These are phyloP conservation scores for Melanogrammus aeglefinus DNA, from an alignment of 2,797 vertebrate genomes.

Conservation along the genomic window DNA sequence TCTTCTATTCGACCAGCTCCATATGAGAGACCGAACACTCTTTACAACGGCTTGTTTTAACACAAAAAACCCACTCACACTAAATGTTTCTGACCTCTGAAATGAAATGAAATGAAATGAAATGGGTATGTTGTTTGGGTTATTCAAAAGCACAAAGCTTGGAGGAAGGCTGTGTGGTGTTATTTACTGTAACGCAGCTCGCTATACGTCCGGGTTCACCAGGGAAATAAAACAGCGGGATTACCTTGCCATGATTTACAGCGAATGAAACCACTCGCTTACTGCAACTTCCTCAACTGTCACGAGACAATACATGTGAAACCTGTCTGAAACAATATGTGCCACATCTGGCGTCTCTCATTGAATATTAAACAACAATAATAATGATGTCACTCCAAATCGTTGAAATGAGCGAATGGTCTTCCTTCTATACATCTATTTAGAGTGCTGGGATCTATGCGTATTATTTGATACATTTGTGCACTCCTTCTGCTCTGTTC, in stretches of 20 bases:
- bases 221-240: neutral
- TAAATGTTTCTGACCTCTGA: neutral
- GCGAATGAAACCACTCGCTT: neutral
- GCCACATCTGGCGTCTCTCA: neutral
- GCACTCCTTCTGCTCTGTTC: neutral
- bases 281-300: neutral
- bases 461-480: neutral
- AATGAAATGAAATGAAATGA: no score
- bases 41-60: neutral
- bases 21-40: neutral
- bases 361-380: neutral
- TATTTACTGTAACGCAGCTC: neutral
- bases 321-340: neutral
- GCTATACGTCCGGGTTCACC: neutral
- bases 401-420: neutral
- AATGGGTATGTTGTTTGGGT: neutral
- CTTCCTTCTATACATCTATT: neutral
- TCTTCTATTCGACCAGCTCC: constrained; percentile 1
- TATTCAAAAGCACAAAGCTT: neutral
- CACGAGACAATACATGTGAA: neutral
- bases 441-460: neutral
- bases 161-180: no score
- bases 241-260: neutral
- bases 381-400: neutral
- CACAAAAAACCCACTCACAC: neutral